phyloP scores from a whole-genome alignment of 2,113 vertebrate species.

The Odocoileus virginianus region DNA sequence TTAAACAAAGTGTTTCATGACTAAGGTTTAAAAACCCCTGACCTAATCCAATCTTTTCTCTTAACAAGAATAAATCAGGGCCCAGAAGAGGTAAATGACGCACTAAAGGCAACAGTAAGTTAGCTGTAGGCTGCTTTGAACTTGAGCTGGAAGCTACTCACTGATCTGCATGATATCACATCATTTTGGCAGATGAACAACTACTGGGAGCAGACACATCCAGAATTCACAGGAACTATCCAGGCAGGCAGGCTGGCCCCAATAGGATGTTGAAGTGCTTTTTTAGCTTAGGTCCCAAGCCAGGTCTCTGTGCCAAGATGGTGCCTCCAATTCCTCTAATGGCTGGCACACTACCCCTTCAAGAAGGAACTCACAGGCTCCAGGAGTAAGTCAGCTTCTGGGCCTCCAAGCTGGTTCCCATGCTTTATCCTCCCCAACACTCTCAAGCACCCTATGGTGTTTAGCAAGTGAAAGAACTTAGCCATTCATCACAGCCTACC shows the following conservation, averaged over 20 bases:
- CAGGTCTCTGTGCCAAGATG: neutral
- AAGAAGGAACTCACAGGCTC: neutral
- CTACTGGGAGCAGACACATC: neutral
- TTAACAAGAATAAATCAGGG: conserved; percentile 20
- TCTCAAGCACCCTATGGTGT: neutral
- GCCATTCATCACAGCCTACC: neutral
- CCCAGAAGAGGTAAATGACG: neutral
- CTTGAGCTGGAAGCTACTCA: conserved; percentile 17
- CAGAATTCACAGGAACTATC: neutral
- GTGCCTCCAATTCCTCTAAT: neutral
- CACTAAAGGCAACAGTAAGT: neutral
- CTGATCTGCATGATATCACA: neutral
- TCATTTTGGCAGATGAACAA: conserved; percentile 25
- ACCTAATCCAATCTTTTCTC: neutral
- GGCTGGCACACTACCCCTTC: neutral
- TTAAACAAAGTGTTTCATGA: conserved; percentile 7
- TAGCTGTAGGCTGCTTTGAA: conserved; percentile 14
- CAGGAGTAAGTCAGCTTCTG: neutral
- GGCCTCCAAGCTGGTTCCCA: neutral
- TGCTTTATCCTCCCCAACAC: neutral
- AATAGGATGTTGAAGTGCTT: neutral
- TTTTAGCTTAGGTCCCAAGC: neutral
- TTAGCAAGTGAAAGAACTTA: neutral
- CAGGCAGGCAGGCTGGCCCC: neutral
- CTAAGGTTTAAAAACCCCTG: conserved; percentile 14